These are phyloP conservation scores for Falcaria lacertinaria DNA, from an alignment of 2,888 invertebrate species.

Conservation along the genomic window DNA sequence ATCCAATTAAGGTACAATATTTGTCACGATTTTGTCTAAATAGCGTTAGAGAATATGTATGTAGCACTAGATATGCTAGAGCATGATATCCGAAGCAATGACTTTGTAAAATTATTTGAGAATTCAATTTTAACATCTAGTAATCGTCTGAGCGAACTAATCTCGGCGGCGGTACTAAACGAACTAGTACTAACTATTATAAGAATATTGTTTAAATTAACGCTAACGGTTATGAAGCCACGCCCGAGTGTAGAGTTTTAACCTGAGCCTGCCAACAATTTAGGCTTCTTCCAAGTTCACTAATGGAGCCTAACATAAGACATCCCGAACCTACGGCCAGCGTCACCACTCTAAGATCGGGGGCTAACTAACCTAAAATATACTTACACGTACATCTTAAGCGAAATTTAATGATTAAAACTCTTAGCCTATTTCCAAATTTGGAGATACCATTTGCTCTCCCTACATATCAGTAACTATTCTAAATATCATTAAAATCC, in stretches of 20 bases:
- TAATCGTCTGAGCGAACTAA: too few species aligned
- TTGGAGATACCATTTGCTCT: conserved; percentile 20
- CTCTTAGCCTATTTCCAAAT: conserved; percentile 6
- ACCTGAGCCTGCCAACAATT: conserved; percentile 40
- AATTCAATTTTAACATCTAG: too few species aligned
- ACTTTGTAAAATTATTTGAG: conserved; percentile 21
- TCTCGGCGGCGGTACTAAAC: neutral
- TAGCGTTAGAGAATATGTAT: conserved; percentile 11
- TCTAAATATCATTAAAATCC: conserved; percentile 3
- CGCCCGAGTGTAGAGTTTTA: conserved; percentile 26
- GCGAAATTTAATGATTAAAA: conserved; percentile 6
- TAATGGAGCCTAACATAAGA: conserved; percentile 20
- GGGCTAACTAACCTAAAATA: conserved; percentile 17
- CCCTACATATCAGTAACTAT: neutral
- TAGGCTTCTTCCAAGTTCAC: conserved; percentile 42
- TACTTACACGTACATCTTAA: conserved; percentile 4
- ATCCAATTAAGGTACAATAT: conserved; percentile 14
- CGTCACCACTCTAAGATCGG: conserved; percentile 19
- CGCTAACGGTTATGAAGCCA: conserved; percentile 19
- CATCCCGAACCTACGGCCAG: conserved; percentile 37
- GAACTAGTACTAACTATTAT: neutral
- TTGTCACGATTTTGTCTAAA: conserved; percentile 15
- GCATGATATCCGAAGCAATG: conserved; percentile 29
- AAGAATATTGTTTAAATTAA: conserved; percentile 7
- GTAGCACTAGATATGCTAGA: conserved; percentile 20